Base-by-base conservation (phyloP, 2,113 vertebrate species). In the Psammodynastes pulverulentus region DNA sequence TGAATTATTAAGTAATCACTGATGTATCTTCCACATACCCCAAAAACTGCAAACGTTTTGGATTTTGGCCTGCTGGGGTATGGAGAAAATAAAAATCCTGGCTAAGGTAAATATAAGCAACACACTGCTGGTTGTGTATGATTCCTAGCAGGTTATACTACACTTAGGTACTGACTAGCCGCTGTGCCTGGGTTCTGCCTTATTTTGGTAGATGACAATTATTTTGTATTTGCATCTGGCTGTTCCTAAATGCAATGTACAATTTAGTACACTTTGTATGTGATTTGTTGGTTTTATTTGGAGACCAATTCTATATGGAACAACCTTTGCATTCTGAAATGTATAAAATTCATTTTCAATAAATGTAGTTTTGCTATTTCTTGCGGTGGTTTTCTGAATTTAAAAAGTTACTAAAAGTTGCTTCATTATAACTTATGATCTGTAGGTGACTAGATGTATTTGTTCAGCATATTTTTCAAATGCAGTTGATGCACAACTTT, bases 341-440 rank as follows among this genome's bases (percentile, higher is more conserved):
- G 72, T 92, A 89, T 58, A 67, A 92, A 89, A 92, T 89, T 53
- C 53, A 53, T 89, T 46, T 89, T 92, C 79, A 92, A 92, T 92
- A 92, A 92, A 92, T 62, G 53, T 89, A 92, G 88, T 92, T 92
- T 92, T 92, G 52, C 88, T 92, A 92, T 89, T 86, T n/a, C 51
- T 89, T 89, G 34, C 49, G 24, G 12, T 21, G 13, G n/a, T 45
- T 85, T 23, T 62, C 89, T 92, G 23, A 51, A 62, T 24, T 34
- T 46, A 49, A 89, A 56, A 49, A 72, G 19, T 23, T 17, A 29
- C 21, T 89, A 19, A 23, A 39, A 15, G 49, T 84, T 39, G 48
- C 43, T 54, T n/a, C 46, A 7, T 52, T 46, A 12, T 39, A 54
- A 79, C 4, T 46, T 72, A 23, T 10, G 49, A 19, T 56, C 26